Conservation (phyloP, 1,140 invertebrate genomes). For the Caenorhabditis brenneri region DNA sequence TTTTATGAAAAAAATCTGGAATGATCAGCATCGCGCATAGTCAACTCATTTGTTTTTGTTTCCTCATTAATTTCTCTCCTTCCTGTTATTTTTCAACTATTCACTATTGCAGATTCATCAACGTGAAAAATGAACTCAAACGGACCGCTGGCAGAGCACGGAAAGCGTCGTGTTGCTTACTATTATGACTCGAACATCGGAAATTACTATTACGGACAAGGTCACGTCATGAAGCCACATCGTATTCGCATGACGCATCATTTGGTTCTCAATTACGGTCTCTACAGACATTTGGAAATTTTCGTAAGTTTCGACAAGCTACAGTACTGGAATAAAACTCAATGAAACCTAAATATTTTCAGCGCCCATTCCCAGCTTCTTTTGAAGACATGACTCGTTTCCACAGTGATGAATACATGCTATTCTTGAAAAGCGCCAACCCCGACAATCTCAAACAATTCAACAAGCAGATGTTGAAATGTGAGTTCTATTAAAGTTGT, state of each 20-base stretch:
- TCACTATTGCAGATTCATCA: too few species aligned
- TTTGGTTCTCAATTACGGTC: conserved; percentile 93
- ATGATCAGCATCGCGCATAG: too few species aligned
- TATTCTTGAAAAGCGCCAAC: conserved; percentile 91
- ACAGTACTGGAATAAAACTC: too few species aligned
- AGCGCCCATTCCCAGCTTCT: conserved; percentile 98
- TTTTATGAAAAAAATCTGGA: too few species aligned
- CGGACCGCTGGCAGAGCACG: conserved; percentile 78
- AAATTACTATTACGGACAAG: conserved; percentile 98
- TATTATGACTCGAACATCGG: conserved; percentile 98
- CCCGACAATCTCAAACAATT: conserved; percentile 77
- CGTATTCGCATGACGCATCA: conserved; percentile 98
- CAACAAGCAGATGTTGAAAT: neutral
- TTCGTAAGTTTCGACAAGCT: conserved; percentile 80
- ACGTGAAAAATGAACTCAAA: neutral
- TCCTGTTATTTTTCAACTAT: neutral
- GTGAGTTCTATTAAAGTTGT: neutral
- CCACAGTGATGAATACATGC: conserved; percentile 98
- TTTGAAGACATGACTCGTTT: conserved; percentile 99
- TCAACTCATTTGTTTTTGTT: too few species aligned
- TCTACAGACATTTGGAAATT: conserved; percentile 98
- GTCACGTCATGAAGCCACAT: conserved; percentile 99
- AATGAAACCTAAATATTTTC: too few species aligned
- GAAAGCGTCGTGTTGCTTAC: conserved; percentile 91
- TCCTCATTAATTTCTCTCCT: neutral